Evolutionary conservation across 2,888 invertebrate species (phyloP).

Genomic region (Cremastinae sp.): DNA sequence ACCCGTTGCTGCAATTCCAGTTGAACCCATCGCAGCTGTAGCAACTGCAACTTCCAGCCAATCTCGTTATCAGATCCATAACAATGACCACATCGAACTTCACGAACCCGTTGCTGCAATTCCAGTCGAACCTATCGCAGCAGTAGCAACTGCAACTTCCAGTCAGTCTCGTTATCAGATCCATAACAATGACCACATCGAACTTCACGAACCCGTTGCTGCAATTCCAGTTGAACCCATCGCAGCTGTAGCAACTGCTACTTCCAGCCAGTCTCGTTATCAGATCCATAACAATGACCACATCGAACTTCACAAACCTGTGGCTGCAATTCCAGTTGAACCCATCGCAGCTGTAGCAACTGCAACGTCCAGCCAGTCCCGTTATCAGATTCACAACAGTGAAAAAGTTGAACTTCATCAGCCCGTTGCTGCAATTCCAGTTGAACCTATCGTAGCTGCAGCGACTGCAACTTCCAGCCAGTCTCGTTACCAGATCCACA

Average conservation of each 20-base stretch:
- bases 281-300: slow-evolving; percentile 70
- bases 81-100: slow-evolving; percentile 28
- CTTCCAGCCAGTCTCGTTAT: background rate
- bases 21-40: slow-evolving; percentile 64
- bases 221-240: slow-evolving; percentile 19
- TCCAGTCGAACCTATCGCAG: slow-evolving; percentile 64
- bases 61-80: slow-evolving; percentile 65
- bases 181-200: slow-evolving; percentile 45
- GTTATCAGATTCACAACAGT: slow-evolving; percentile 64
- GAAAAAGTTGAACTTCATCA: slow-evolving; percentile 15
- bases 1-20: slow-evolving; percentile 51
- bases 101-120: slow-evolving; percentile 62
- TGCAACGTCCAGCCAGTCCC: slow-evolving; percentile 74
- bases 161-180: slow-evolving; percentile 67
- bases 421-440: slow-evolving; percentile 16
- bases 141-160: slow-evolving; percentile 61
- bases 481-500: slow-evolving; percentile 51
- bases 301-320: too few species aligned
- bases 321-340: too few species aligned
- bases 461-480: slow-evolving; percentile 70
- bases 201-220: slow-evolving; percentile 12
- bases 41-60: slow-evolving; percentile 78
- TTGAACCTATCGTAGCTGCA: slow-evolving; percentile 51
- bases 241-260: background rate
- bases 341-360: too few species aligned